Percentiles rank a stretch among this genome's conserved stretches.
Conservation (phyloP, 2,888 invertebrate species). For the Heliconius ismenius region DNA sequence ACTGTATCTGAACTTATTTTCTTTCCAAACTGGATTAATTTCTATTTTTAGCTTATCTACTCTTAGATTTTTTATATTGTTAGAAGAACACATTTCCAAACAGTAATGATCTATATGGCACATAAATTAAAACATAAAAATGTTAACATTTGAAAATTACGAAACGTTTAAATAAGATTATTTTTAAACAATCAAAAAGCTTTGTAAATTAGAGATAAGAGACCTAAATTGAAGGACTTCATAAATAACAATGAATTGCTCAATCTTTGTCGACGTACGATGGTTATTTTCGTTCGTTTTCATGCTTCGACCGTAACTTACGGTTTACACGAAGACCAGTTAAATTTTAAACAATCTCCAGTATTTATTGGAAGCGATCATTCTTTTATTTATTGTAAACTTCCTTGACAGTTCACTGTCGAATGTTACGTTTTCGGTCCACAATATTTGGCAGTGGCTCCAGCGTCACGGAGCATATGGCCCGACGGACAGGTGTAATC, state of each 20-base stretch:
- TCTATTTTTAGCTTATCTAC: conserved; percentile 72
- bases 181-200: conserved; percentile 62
- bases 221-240: conserved; percentile 49
- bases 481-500: conserved; percentile 65
- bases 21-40: conserved; percentile 65
- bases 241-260: conserved; percentile 41
- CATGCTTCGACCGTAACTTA: conserved; percentile 1
- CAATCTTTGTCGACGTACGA: conserved; percentile 41
- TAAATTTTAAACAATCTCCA: conserved; percentile 14
- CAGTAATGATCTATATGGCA: conserved; percentile 68
- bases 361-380: conserved; percentile 43
- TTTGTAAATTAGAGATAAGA: conserved; percentile 49
- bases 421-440: conserved; percentile 42
- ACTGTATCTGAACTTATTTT: conserved; percentile 37
- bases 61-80: conserved; percentile 60
- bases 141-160: conserved; percentile 54
- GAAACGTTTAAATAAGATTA: conserved; percentile 62
- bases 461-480: conserved; percentile 55
- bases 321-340: not conserved
- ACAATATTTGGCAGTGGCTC: conserved; percentile 43
- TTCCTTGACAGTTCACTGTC: conserved; percentile 65
- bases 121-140: conserved; percentile 52
- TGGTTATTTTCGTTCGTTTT: conserved; percentile 36
- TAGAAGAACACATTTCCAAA: conserved; percentile 62
- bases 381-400: conserved; percentile 51